These are phyloP conservation scores for Dasypogon diadema DNA, from an alignment of 2,888 invertebrate species.

Conservation along the genomic window DNA sequence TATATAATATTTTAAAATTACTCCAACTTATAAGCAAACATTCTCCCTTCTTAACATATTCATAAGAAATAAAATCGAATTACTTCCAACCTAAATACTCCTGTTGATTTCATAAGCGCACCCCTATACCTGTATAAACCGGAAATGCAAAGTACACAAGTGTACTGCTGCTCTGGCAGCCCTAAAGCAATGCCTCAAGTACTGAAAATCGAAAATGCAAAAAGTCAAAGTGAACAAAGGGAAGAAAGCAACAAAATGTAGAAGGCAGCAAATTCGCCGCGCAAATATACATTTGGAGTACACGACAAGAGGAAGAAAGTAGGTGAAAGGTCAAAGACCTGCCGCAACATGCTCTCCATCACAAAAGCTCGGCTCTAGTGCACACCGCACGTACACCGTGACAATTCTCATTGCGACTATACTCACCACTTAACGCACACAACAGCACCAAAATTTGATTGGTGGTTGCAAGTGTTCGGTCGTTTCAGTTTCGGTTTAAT, in stretches of 20 bases:
- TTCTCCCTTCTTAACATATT: too few relatives aligned
- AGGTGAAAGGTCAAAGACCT: conserved; percentile 58
- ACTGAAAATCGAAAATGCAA: conserved; percentile 30
- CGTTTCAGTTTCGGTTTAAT: neutral
- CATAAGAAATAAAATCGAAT: conserved; percentile 15
- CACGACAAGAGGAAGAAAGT: conserved; percentile 54
- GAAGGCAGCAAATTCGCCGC: conserved; percentile 34
- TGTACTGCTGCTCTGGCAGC: conserved; percentile 12
- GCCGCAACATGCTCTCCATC: conserved; percentile 51
- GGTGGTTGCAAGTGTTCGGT: conserved; percentile 25
- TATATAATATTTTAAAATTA: too few relatives aligned
- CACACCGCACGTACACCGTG: neutral
- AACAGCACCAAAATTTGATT: conserved; percentile 28
- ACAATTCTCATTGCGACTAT: conserved; percentile 27
- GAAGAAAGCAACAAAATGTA: conserved; percentile 2
- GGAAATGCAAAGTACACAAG: neutral
- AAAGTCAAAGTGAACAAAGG: conserved; percentile 28
- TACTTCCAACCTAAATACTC: conserved; percentile 35
- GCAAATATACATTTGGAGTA: conserved; percentile 30
- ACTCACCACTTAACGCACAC: neutral
- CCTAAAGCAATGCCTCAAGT: conserved; percentile 1
- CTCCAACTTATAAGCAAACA: too few relatives aligned
- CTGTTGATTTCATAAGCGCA: conserved; percentile 11
- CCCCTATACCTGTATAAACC: conserved; percentile 20
- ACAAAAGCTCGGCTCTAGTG: conserved; percentile 11